Evolutionary conservation across 2,113 vertebrate genomes (phyloP).

Genomic region (Spea bombifrons): DNA sequence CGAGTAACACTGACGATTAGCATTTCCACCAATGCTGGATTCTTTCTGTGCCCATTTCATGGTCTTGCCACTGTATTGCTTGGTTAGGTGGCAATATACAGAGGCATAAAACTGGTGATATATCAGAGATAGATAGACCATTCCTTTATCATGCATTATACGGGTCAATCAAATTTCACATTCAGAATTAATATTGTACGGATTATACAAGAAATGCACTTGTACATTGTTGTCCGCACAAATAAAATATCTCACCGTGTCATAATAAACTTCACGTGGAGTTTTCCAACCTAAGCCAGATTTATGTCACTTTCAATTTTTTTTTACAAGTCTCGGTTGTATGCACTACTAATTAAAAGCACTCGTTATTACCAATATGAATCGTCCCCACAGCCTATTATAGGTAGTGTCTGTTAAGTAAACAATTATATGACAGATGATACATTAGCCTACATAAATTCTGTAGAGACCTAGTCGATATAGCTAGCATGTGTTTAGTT

Average conservation of each 20-base stretch:
- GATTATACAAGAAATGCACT: slow-evolving; percentile 56
- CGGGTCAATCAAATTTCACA: too few relatives aligned
- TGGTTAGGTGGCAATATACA: too few relatives aligned
- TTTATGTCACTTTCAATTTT: slow-evolving; percentile 68
- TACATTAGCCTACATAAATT: slow-evolving; percentile 67
- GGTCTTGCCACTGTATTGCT: too few relatives aligned
- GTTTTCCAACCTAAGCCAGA: slow-evolving; percentile 64
- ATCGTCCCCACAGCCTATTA: slow-evolving; percentile 70
- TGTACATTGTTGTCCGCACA: slow-evolving; percentile 67
- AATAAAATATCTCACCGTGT: slow-evolving; percentile 64
- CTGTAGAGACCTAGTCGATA: slow-evolving; percentile 67
- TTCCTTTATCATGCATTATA: too few relatives aligned
- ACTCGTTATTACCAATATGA: slow-evolving; percentile 72
- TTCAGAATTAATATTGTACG: too few relatives aligned
- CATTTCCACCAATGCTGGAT: too few relatives aligned
- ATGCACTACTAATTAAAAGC: slow-evolving; percentile 76
- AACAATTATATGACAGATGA: slow-evolving; percentile 74
- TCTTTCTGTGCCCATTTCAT: too few relatives aligned
- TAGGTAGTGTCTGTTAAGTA: slow-evolving; percentile 69
- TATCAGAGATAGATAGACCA: too few relatives aligned
- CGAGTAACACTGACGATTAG: too few relatives aligned
- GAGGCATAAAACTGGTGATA: too few relatives aligned
- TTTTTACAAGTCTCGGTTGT: slow-evolving; percentile 73
- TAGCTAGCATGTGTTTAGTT: slow-evolving; percentile 68
- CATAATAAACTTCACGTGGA: slow-evolving; percentile 78